Evolutionary conservation across 1,140 invertebrate genomes (phyloP).

Genomic region (Phthorimaea operculella): DNA sequence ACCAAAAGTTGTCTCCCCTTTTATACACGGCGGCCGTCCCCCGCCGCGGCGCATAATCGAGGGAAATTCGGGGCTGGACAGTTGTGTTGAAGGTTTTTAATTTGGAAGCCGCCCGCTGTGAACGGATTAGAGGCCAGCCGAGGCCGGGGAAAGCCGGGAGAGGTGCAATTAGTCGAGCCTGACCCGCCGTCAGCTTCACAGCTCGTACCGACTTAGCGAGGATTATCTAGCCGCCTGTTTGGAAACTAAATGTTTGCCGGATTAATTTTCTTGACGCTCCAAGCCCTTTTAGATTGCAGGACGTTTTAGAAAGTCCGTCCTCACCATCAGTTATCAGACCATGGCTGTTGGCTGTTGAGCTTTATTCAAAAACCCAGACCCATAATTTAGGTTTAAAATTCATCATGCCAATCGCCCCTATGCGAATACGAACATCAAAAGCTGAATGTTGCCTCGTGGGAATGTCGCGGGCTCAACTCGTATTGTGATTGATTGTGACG

Average conservation of each 20-base stretch:
- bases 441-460: constrained; percentile 48
- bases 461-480: constrained; percentile 40
- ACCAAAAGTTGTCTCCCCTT: constrained; percentile 34
- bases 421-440: constrained; percentile 45
- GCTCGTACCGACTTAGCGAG: constrained; percentile 23
- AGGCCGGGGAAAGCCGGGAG: constrained; percentile 14
- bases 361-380: background rate
- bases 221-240: constrained; percentile 21
- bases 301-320: too few species aligned
- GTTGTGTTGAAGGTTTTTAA: constrained; percentile 55
- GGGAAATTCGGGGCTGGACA: constrained; percentile 50
- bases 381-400: background rate
- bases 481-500: constrained; percentile 9
- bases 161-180: constrained; percentile 54
- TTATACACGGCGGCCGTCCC: constrained; percentile 11
- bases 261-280: background rate
- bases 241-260: background rate
- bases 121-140: constrained; percentile 46
- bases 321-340: too few species aligned
- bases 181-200: constrained; percentile 16
- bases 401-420: constrained; percentile 1
- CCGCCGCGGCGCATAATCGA: constrained; percentile 29
- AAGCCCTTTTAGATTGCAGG: background rate
- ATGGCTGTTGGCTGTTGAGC: too few species aligned
- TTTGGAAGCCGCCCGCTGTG: constrained; percentile 57